Conservation (phyloP, 2,888 invertebrate genomes). For the Gastracanthus pulcherrimus region DNA sequence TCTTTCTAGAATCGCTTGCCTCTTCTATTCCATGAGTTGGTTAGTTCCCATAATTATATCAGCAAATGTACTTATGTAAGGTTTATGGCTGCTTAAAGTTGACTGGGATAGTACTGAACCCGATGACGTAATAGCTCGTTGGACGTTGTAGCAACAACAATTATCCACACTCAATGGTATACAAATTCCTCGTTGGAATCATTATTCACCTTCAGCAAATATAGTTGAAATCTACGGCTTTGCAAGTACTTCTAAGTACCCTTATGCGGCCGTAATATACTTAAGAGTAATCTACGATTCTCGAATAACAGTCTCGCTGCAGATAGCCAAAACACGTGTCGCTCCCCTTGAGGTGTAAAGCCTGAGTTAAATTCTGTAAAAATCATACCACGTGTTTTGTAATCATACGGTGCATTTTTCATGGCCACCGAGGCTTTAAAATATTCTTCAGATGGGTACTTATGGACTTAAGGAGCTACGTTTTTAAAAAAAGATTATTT, state of each 20-base stretch:
- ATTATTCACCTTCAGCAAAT: not conserved
- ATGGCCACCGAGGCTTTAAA: no score
- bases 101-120: not conserved
- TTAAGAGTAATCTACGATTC: not conserved
- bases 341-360: not conserved
- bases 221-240: not conserved
- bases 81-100: not conserved
- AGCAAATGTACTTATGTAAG: not conserved
- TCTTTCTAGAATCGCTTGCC: not conserved
- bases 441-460: no score
- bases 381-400: no score
- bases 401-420: no score
- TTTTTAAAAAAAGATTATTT: no score
- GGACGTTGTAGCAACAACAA: not conserved
- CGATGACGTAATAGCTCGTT: not conserved
- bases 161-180: not conserved
- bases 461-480: no score
- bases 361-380: no score
- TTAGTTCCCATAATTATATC: not conserved
- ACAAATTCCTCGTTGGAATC: not conserved
- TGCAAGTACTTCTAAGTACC: not conserved
- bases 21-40: not conserved
- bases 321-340: not conserved
- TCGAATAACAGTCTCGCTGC: not conserved
- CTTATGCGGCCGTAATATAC: no score